Percentiles rank a stretch among this genome's conserved stretches.
Evolutionary conservation across 2,888 invertebrate genomes (phyloP).

Genomic region (Andrena marginata): DNA sequence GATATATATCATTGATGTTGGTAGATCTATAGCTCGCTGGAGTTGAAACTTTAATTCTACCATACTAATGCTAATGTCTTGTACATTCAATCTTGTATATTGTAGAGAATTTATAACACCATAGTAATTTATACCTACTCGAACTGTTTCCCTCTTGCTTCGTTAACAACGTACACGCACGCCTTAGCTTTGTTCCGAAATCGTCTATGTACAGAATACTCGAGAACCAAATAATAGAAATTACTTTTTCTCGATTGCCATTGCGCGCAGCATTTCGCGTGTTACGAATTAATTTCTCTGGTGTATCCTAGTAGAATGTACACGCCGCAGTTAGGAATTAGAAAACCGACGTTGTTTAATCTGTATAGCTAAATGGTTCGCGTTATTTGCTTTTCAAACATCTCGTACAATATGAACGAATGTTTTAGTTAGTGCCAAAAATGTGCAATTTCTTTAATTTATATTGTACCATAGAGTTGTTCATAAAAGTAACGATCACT

Average conservation of each 20-base stretch:
- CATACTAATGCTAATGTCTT: slow-evolving; percentile 55
- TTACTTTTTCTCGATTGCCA: slow-evolving; percentile 35
- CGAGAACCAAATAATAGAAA: slow-evolving; percentile 50
- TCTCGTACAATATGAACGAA: slow-evolving; percentile 29
- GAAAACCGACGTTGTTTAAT: slow-evolving; percentile 18
- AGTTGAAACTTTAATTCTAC: slow-evolving; percentile 60
- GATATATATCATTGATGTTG: slow-evolving; percentile 46
- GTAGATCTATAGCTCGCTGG: slow-evolving; percentile 50
- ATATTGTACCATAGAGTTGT: slow-evolving; percentile 40
- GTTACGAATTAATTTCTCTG: slow-evolving; percentile 24
- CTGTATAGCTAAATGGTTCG: slow-evolving; percentile 15
- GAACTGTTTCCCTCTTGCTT: slow-evolving; percentile 41
- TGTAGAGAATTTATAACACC: slow-evolving; percentile 66
- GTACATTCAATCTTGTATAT: slow-evolving; percentile 70
- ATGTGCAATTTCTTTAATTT: slow-evolving; percentile 62
- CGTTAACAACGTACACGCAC: slow-evolving; percentile 45
- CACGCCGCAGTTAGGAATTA: slow-evolving; percentile 11
- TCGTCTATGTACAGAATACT: slow-evolving; percentile 39
- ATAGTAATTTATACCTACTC: slow-evolving; percentile 65
- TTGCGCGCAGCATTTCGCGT: slow-evolving; percentile 39
- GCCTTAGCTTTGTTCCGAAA: slow-evolving; percentile 32
- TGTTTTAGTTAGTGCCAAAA: slow-evolving; percentile 52
- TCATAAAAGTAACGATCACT: slow-evolving; percentile 40
- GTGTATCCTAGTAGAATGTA: slow-evolving; percentile 24
- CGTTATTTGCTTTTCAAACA: slow-evolving; percentile 45